Evolutionary conservation across 2,113 vertebrate genomes (phyloP), one percentile per base, ranked within the genome.

Genomic region (Castor canadensis): DNA sequence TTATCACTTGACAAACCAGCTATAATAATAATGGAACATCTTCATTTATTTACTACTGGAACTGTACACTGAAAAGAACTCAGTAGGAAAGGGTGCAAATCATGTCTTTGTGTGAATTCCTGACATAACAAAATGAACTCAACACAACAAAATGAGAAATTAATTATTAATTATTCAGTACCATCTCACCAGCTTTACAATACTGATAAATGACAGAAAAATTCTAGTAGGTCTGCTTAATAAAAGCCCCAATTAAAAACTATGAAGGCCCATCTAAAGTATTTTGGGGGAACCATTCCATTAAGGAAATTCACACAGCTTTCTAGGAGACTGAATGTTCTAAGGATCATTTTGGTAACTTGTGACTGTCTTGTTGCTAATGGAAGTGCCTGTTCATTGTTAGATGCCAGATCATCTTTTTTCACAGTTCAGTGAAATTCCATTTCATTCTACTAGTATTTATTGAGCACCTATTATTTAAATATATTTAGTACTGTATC

Each of bases 41-140:
- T 96, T 96, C 87, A 93, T 95, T 98, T 93, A 80, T 87, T 96
- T 93, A 91, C 94, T 73, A 92, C 95, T 97, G 89, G 91, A 97
- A 85, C 58, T 38, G 35, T 77, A 69, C 89, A 58, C 35, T 69
- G 77, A 45, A 75, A 60, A 96, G 89, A 97, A 92, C 95, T 97
- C 96, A 97, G 94, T 98, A 94, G n/a, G n/a, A n/a, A n/a, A 97
- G 88, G 94, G 94, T 95, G 92, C 93, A 94, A 96, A 96, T 97
- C 96, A 69, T 43, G 32, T 38, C n/a, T 13, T 45, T 38, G 20
- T 67, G 43, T 43, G 32, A 93, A 17, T 71, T 77, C 24, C 5
- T 47, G 20, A 77, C 49, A 56, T 47, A 76, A 10, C 9, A 43
- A 86, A 79, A 40, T 30, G 5, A 30, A 64, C 26, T 69, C 75